These are phyloP conservation scores for Ctenopoma multispine DNA, from an alignment of 2,797 vertebrate genomes.

Conservation along the genomic window DNA sequence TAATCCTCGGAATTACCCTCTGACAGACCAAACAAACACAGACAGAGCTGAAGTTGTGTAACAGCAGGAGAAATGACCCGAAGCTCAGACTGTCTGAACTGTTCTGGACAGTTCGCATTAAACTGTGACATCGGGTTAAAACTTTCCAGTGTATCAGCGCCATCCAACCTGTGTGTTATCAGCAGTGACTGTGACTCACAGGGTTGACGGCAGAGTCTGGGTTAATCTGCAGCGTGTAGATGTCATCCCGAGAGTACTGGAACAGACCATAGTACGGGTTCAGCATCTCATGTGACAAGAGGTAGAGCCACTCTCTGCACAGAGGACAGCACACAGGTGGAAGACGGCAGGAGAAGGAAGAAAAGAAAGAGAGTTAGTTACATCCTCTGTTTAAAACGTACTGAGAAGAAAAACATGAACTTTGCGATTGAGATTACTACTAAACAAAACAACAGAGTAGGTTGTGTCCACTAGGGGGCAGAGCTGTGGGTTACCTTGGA, in stretches of 20 bases:
- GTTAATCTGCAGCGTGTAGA: slow-evolving; percentile 98
- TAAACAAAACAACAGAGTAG: neutral
- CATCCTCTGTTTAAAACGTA: neutral
- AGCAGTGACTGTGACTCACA: slow-evolving; percentile 75
- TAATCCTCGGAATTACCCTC: slow-evolving; percentile 5
- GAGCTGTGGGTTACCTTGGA: neutral
- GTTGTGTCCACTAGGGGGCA: slow-evolving; percentile 56
- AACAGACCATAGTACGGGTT: slow-evolving; percentile 98
- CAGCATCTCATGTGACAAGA: slow-evolving; percentile 97
- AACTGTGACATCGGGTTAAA: neutral
- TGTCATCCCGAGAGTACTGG: slow-evolving; percentile 98
- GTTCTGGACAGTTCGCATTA: neutral
- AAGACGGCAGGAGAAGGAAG: neutral
- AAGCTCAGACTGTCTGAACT: neutral
- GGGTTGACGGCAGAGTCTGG: slow-evolving; percentile 98
- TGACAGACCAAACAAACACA: slow-evolving; percentile 27
- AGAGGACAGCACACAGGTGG: neutral
- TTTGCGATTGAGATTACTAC: too few relatives aligned
- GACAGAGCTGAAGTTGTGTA: neutral
- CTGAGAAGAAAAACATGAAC: neutral
- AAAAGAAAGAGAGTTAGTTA: neutral
- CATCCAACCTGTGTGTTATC: neutral
- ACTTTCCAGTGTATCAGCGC: neutral
- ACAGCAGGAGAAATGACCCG: neutral
- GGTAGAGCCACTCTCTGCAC: slow-evolving; percentile 95